Conservation (phyloP, 2,888 invertebrate genomes). For the Heliconius hortense region DNA sequence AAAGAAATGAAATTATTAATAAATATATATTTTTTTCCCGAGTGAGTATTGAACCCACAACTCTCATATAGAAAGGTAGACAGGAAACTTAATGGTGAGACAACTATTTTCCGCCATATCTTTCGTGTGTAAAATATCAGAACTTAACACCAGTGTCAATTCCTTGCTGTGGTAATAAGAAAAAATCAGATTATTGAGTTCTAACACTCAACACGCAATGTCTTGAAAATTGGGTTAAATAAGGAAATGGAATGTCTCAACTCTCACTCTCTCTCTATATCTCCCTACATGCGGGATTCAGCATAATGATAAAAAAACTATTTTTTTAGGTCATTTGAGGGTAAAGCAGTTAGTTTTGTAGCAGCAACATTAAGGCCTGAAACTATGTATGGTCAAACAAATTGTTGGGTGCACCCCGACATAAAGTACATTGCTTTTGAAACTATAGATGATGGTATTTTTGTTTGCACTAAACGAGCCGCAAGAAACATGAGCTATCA, state of each 20-base stretch:
- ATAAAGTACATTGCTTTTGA: constrained; percentile 95
- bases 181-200: too few relatives aligned
- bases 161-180: too few relatives aligned
- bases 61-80: too few relatives aligned
- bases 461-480: constrained; percentile 92
- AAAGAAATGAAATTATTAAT: too few relatives aligned
- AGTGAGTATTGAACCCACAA: too few relatives aligned
- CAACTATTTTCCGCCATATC: too few relatives aligned
- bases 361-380: constrained; percentile 99
- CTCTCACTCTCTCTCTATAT: background rate
- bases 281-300: background rate
- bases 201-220: too few relatives aligned
- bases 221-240: too few relatives aligned
- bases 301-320: background rate
- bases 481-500: constrained; percentile 98
- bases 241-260: background rate
- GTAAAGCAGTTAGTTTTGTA: constrained; percentile 89
- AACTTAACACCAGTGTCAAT: too few relatives aligned
- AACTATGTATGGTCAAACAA: constrained; percentile 99
- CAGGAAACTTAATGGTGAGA: too few relatives aligned
- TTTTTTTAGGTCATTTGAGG: constrained; percentile 69
- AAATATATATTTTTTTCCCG: too few relatives aligned
- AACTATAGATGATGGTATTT: constrained; percentile 87
- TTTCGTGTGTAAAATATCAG: too few relatives aligned
- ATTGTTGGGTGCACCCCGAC: constrained; percentile 98